Evolutionary conservation across 1,140 invertebrate species (phyloP).

Genomic region (Spodoptera frugiperda): DNA sequence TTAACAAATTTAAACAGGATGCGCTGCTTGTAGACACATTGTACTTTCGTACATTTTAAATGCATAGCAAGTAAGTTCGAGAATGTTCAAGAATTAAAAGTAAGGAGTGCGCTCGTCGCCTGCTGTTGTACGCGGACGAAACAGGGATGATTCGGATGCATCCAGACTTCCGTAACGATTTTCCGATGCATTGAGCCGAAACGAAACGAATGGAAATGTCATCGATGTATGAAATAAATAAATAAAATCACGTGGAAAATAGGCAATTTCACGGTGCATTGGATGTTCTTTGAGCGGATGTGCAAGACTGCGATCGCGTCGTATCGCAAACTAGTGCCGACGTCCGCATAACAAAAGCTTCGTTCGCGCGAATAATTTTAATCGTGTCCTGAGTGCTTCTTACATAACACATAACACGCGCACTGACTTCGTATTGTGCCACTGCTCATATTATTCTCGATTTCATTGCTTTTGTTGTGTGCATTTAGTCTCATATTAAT

Average conservation of each 20-base stretch:
- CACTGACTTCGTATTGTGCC: not conserved
- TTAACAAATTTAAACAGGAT: constrained; percentile 60
- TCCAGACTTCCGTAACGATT: constrained; percentile 51
- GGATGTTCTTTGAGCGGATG: constrained; percentile 78
- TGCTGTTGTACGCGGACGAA: constrained; percentile 46
- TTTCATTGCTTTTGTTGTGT: not conserved
- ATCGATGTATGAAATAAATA: constrained; percentile 84
- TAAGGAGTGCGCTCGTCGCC: constrained; percentile 54
- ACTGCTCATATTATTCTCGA: not conserved
- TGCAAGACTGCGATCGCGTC: constrained; percentile 66
- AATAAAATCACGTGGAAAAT: constrained; percentile 85
- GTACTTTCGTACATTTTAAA: constrained; percentile 74
- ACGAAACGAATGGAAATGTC: constrained; percentile 69
- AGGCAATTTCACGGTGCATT: constrained; percentile 86
- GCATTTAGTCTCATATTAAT: not conserved
- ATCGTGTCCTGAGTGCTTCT: constrained; percentile 30
- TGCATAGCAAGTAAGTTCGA: constrained; percentile 68
- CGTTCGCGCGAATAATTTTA: constrained; percentile 73
- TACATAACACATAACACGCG: not conserved
- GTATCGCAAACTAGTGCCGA: constrained; percentile 52
- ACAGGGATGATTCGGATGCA: constrained; percentile 33
- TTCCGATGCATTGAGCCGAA: constrained; percentile 62
- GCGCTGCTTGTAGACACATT: constrained; percentile 68
- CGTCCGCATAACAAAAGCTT: constrained; percentile 75
- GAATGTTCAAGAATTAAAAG: constrained; percentile 69